Evolutionary conservation across 2,888 invertebrate species (phyloP).

Genomic region (Papilio gigon): DNA sequence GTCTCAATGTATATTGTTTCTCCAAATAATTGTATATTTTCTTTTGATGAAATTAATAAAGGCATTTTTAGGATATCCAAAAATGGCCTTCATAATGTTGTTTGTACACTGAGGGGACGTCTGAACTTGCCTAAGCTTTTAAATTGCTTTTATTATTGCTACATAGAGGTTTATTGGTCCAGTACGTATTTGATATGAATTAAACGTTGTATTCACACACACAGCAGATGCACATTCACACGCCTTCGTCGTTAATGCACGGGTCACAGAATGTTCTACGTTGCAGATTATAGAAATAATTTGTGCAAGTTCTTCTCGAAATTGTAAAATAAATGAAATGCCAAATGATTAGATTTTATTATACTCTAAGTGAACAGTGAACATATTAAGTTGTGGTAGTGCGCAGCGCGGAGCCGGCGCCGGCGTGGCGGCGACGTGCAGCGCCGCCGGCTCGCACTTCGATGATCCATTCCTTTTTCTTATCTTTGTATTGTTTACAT

Average conservation of each 20-base stretch:
- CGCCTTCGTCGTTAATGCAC: not conserved
- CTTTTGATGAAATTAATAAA: no score
- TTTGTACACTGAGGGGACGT: not conserved
- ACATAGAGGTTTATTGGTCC: not conserved
- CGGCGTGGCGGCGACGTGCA: no score
- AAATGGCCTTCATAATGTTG: no score
- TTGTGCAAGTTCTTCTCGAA: not conserved
- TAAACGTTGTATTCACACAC: conserved; percentile 12
- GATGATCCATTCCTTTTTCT: conserved; percentile 67
- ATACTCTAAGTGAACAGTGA: not conserved
- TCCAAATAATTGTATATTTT: not conserved
- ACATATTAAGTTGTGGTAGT: not conserved
- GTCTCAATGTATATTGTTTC: not conserved
- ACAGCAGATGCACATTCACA: not conserved
- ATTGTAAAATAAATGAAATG: conserved; percentile 20
- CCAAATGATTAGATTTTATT: conserved; percentile 24
- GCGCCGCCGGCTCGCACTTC: no score
- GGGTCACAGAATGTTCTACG: no score
- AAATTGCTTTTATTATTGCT: not conserved
- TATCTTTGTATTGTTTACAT: conserved; percentile 53
- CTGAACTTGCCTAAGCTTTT: conserved; percentile 25
- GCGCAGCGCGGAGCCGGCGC: no score
- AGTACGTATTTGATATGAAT: conserved; percentile 7
- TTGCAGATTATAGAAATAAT: no score
- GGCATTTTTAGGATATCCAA: no score